Evolutionary conservation across 2,113 vertebrate genomes (phyloP), one percentile per base, ranked within the genome.

Genomic region (Neomonachus schauinslandi): DNA sequence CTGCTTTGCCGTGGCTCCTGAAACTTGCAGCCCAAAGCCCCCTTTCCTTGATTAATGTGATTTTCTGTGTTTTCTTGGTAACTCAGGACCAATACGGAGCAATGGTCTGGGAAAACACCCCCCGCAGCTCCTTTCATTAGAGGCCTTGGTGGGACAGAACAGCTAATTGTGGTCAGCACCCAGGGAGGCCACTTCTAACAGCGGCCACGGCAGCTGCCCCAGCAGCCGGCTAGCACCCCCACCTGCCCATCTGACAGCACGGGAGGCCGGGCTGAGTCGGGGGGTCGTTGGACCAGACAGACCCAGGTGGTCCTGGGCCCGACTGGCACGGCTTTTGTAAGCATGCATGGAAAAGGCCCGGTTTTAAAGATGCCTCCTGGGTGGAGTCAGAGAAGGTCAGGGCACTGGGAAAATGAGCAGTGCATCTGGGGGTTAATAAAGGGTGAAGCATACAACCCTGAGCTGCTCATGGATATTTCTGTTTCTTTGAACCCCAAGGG

Each of bases 61-160:
- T 93, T 91, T 89, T 82, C 63, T 74, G 39, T 83, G 31, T 98
- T 92, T 96, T 97, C 82, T 63, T 92, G 79, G 87, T 83, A 90
- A 84, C 18, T 93, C 22, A 65, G 95, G 94, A 91, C 86, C 67
- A 39, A 2, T 39, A 87, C 71, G 49, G 81, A 95, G 39, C 92
- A 92, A 51, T 94, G 89, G 69, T 88, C 82, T 86, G 4, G 46
- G 65, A 89, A 93, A 49, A 33, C 19, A 24, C 22, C 31, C 49
- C 18, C 49, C 36, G 28, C 14, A 28, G 26, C 57, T 86, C 42
- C 61, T 36, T 84, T 91, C 69, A 61, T 86, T 51, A 21, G 79
- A 39, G 83, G 49, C 33, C 77, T 96, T 31, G 4, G 59, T 28
- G 49, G 69, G 51, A 82, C 24, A 79, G 72, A 86, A 51, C 18